Base-by-base conservation (phyloP, 2,888 invertebrate genomes). In the Drosophila hamatofila region DNA sequence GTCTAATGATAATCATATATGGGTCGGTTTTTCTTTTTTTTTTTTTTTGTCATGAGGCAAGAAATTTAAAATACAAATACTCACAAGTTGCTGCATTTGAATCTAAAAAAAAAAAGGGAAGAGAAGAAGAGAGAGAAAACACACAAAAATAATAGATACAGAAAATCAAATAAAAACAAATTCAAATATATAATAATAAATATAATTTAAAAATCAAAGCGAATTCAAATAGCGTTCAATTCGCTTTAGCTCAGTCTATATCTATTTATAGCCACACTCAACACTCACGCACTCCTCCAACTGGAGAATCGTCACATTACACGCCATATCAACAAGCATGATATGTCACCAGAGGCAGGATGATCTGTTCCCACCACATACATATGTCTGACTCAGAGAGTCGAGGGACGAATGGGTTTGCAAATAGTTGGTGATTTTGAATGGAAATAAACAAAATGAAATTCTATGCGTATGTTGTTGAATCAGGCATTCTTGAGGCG, bases 41-140 rank as follows among this genome's bases (percentile, higher is more conserved):
- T 14, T 14, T 14, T 23, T 42, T 14, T 23, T 25, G 35, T 9
- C 23, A 33, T 21, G 1, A 12, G 3, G 21, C 21, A 12, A 18
- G 14, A 11, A 27, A 25, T 59, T 11, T 33, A 51, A 65, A n/a
- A 14, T 25, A 57, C 46, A 51, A 46, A 27, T 80, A 88, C 83
- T 83, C 61, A 83, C 83, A 70, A 54, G 88, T 86, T 65, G 73
- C 67, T 49, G 72, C 67, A 73, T 58, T 71, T 65, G 55, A 33
- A 51, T 83, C 83, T 88, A 78, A 7, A 68, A 60, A 35, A 51
- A 71, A 48, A 62, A 41, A 72, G 65, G 39, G 56, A 63, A 49
- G 18, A 46, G 39, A n/a, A 48, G 48, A 67, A 61, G 18, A 71
- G 37, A 52, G 33, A 37, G 60, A 57, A 46, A 54, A 21, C 12